A percentile compares a stretch with the other conserved stretches of the same genome.
These are phyloP conservation scores for Microtus montanus DNA, from an alignment of 2,113 vertebrate species.

Conservation along the genomic window DNA sequence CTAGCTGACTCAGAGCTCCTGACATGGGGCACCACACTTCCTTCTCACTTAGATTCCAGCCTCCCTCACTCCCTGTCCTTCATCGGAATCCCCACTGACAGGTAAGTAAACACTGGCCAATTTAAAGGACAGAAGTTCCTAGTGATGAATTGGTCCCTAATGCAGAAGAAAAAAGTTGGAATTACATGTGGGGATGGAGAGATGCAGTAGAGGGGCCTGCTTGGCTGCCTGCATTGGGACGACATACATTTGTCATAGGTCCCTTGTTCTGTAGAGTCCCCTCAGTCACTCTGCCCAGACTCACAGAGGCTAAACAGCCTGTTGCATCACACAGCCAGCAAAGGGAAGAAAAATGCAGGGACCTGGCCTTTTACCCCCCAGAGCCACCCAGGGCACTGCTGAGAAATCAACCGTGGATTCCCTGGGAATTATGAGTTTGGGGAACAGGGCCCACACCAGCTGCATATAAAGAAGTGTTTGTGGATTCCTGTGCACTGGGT, in stretches of 20 bases:
- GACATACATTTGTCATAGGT: neutral
- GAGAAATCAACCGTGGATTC: neutral
- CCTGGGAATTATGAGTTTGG: no score
- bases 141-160: neutral
- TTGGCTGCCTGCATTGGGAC: neutral
- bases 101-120: neutral
- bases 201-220: fast-evolving
- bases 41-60: neutral
- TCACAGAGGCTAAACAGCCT: neutral
- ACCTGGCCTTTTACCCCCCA: neutral
- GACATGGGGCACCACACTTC: neutral
- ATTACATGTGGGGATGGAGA: neutral
- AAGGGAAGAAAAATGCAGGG: neutral
- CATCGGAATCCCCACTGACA: neutral
- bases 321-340: neutral
- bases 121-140: neutral
- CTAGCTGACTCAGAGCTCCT: constrained; percentile 39
- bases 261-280: neutral
- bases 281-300: neutral
- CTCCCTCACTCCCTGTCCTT: neutral
- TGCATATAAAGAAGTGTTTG: neutral
- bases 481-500: neutral
- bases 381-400: neutral
- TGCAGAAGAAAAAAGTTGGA: neutral
- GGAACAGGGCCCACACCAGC: neutral